Percentiles rank a stretch among this genome's conserved stretches.
These are phyloP conservation scores for Hystrix brachyura DNA, from an alignment of 2,113 vertebrate species.

Conservation along the genomic window DNA sequence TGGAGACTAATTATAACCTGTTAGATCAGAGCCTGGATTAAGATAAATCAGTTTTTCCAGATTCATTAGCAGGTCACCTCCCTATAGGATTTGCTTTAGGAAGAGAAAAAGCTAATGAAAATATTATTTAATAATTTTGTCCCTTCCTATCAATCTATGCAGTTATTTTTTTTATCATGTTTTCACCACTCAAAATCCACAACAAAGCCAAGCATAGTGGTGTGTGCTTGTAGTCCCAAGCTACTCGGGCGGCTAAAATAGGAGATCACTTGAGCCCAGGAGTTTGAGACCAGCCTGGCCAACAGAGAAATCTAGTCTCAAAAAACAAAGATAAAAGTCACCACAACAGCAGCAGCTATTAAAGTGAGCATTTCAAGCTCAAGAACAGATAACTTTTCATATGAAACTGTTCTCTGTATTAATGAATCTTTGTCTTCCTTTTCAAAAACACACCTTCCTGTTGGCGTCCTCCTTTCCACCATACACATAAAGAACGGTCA, in stretches of 20 bases:
- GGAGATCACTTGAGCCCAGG: too few species aligned
- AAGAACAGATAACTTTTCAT: neutral
- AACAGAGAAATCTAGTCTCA: too few species aligned
- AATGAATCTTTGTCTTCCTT: constrained; percentile 63
- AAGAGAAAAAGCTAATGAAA: constrained; percentile 61
- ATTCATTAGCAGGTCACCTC: constrained; percentile 65
- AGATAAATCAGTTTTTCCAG: constrained; percentile 63
- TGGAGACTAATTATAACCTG: constrained; percentile 69
- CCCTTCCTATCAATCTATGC: constrained; percentile 36
- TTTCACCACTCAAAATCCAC: neutral
- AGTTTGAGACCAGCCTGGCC: too few species aligned
- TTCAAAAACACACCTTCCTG: constrained; percentile 63
- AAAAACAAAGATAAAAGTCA: too few species aligned
- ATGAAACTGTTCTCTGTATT: constrained; percentile 60
- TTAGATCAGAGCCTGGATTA: constrained; percentile 34
- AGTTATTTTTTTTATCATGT: neutral
- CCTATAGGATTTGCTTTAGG: constrained; percentile 54
- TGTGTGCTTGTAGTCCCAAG: too few species aligned
- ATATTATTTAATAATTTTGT: neutral
- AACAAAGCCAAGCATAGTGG: too few species aligned
- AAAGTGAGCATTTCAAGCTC: neutral
- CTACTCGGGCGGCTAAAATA: too few species aligned
- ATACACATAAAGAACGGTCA: neutral
- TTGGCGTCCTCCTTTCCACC: neutral
- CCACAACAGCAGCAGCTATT: constrained; percentile 55